Conservation (phyloP, 2,113 vertebrate genomes). For the Lasiurus cinereus region DNA sequence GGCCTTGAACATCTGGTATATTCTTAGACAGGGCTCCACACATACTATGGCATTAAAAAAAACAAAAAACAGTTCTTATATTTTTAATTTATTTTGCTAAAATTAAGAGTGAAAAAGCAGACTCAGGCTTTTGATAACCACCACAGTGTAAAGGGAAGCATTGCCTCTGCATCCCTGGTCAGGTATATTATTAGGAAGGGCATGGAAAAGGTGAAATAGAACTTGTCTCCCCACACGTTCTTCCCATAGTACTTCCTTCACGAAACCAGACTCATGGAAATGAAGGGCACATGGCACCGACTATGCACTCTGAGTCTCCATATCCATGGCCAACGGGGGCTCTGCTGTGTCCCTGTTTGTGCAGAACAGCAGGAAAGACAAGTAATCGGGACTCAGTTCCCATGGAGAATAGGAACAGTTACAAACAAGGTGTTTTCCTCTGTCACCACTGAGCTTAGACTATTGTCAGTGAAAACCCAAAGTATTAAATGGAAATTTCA, state of each 20-base stretch:
- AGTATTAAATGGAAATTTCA: slow-evolving; percentile 71
- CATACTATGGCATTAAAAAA: neutral
- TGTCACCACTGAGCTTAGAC: slow-evolving; percentile 8
- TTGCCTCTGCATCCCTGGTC: neutral
- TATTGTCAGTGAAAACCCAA: slow-evolving; percentile 36
- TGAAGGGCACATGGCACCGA: neutral
- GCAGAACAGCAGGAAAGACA: neutral
- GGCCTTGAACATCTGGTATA: no score
- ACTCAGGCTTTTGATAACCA: neutral
- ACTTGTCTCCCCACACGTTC: neutral
- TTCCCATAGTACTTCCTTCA: neutral
- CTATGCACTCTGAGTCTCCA: neutral
- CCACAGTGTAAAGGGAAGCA: neutral
- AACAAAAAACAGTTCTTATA: neutral
- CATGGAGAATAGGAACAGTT: neutral
- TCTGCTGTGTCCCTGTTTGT: neutral
- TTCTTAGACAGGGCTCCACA: no score
- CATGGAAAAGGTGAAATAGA: neutral
- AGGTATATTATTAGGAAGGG: neutral
- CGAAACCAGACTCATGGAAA: neutral
- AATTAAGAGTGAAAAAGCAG: neutral
- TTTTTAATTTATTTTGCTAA: neutral
- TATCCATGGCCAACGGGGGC: rapidly evolving
- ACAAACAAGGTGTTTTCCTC: slow-evolving; percentile 43
- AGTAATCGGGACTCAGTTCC: neutral